Evolutionary conservation across 2,113 vertebrate species (phyloP).

Genomic region (Pleuronectes platessa): DNA sequence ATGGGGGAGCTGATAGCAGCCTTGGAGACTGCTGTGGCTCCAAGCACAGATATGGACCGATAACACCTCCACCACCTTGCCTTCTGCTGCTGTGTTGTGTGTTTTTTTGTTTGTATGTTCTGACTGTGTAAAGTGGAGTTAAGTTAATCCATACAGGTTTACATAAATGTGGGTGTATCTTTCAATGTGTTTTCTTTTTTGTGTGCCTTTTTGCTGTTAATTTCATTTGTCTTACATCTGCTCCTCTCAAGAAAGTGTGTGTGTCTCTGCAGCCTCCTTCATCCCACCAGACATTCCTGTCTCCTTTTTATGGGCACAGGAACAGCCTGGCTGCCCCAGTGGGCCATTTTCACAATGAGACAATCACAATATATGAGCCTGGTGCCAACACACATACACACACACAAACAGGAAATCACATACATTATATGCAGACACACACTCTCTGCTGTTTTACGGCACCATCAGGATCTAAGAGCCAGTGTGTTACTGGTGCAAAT

Average conservation of each 20-base stretch:
- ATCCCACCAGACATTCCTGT: slow-evolving; percentile 77
- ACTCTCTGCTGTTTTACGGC: slow-evolving; percentile 53
- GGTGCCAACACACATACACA: slow-evolving; percentile 43
- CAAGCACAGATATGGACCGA: slow-evolving; percentile 92
- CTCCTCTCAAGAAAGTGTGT: slow-evolving; percentile 47
- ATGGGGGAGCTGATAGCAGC: slow-evolving; percentile 97
- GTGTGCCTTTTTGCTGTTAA: slow-evolving; percentile 13
- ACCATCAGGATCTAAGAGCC: slow-evolving; percentile 60
- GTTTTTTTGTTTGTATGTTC: slow-evolving; percentile 13
- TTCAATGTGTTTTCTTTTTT: background rate
- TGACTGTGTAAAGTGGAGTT: slow-evolving; percentile 16
- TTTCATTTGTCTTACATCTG: slow-evolving; percentile 63
- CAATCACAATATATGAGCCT: slow-evolving; percentile 71
- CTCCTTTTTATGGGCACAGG: slow-evolving; percentile 77
- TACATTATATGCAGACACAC: slow-evolving; percentile 35
- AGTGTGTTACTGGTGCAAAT: slow-evolving; percentile 31
- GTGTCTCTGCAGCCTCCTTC: slow-evolving; percentile 66
- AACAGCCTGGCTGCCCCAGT: slow-evolving; percentile 81
- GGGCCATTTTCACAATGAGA: slow-evolving; percentile 79
- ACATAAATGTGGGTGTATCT: slow-evolving; percentile 11
- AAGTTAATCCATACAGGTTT: slow-evolving; percentile 14
- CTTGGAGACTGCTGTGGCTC: slow-evolving; percentile 93
- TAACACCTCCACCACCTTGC: slow-evolving; percentile 90
- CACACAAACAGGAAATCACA: slow-evolving; percentile 20
- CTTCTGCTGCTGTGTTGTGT: slow-evolving; percentile 51